Percentiles rank a stretch among this genome's conserved stretches.
phyloP scores from a whole-genome alignment of 2,888 invertebrate genomes.

The Rotaria macrura region DNA sequence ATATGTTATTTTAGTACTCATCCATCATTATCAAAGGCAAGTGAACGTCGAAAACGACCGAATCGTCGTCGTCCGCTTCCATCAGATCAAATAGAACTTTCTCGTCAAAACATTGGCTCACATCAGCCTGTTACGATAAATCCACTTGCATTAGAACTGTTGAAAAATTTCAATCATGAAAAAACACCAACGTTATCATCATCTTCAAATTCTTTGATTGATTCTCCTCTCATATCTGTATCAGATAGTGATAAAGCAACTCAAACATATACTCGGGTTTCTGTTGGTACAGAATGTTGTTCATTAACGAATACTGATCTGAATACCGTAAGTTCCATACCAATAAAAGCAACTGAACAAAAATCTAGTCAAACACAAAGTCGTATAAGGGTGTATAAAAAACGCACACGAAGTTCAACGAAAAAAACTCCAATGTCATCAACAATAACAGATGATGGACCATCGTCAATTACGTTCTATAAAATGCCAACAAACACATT shows the following conservation, averaged over 20 bases:
- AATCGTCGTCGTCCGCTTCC: not conserved
- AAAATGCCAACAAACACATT: not conserved
- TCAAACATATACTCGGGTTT: not conserved
- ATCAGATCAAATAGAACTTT: not conserved
- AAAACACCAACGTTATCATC: not conserved
- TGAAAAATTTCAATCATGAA: not conserved
- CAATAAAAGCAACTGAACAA: not conserved
- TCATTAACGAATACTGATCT: not conserved
- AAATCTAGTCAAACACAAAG: not conserved
- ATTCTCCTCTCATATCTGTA: not conserved
- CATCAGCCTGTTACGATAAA: not conserved
- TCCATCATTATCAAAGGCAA: not conserved
- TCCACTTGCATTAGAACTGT: not conserved
- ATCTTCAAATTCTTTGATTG: not conserved
- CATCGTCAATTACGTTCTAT: not conserved
- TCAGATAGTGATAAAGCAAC: not conserved
- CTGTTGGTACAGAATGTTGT: constrained; percentile 18
- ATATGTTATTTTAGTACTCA: no score
- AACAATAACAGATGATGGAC: not conserved
- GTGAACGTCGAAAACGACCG: not conserved
- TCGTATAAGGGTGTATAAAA: not conserved
- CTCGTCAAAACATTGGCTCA: not conserved
- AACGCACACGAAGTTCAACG: not conserved
- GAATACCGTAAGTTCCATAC: not conserved
- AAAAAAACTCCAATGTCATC: not conserved